These are phyloP conservation scores for Amblyopsis hoosieri DNA, from an alignment of 2,797 vertebrate species.

Conservation along the genomic window DNA sequence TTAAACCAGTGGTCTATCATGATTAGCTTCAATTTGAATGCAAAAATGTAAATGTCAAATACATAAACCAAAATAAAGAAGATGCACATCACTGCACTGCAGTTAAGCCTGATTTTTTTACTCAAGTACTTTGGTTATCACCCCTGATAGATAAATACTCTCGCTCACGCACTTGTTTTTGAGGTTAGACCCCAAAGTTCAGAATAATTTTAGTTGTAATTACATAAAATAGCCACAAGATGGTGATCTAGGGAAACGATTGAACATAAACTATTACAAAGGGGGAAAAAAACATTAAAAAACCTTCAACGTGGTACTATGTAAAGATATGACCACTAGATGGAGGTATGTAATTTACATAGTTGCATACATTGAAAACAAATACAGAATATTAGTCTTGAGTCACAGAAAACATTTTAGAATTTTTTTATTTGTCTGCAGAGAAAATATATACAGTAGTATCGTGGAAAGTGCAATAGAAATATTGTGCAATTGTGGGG, in stretches of 20 bases:
- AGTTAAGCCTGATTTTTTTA: conserved; percentile 10
- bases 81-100: conserved; percentile 49
- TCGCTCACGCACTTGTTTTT: not conserved
- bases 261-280: too few relatives aligned
- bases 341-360: not conserved
- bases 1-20: conserved; percentile 54
- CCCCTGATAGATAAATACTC: too few relatives aligned
- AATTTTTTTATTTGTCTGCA: too few relatives aligned
- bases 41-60: conserved; percentile 66
- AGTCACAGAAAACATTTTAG: too few relatives aligned
- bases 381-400: too few relatives aligned
- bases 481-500: too few relatives aligned
- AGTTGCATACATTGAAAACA: too few relatives aligned
- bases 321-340: conserved; percentile 5
- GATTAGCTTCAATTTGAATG: conserved; percentile 64
- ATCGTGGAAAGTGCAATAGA: too few relatives aligned
- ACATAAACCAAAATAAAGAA: conserved; percentile 71
- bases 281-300: too few relatives aligned
- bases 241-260: conserved; percentile 9
- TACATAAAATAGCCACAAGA: conserved; percentile 29
- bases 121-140: not conserved
- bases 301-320: not conserved
- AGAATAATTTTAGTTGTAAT: conserved; percentile 5
- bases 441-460: too few relatives aligned
- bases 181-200: not conserved